A percentile compares a stretch with the other conserved stretches of the same genome.
These are phyloP conservation scores for Tetragonisca angustula DNA, from an alignment of 2,888 invertebrate species.

Conservation along the genomic window DNA sequence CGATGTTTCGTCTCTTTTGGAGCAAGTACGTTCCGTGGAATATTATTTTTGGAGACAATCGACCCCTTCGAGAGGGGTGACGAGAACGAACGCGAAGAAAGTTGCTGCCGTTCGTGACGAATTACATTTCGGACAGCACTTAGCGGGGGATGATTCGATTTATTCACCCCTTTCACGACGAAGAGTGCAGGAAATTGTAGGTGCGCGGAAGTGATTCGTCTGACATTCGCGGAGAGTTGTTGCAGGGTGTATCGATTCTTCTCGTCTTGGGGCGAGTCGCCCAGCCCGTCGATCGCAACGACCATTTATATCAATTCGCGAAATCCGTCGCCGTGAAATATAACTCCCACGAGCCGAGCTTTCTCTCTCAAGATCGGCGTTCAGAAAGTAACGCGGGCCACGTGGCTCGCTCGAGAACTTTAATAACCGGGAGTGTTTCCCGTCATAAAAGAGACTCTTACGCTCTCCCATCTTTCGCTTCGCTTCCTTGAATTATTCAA, in stretches of 20 bases:
- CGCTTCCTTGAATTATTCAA: conserved; percentile 49
- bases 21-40: neutral
- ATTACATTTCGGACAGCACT: conserved; percentile 67
- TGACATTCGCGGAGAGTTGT: neutral
- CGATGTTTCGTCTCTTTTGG: too few species aligned
- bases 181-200: neutral
- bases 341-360: conserved; percentile 22
- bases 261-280: conserved; percentile 17
- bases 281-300: conserved; percentile 45
- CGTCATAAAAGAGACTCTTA: conserved; percentile 38
- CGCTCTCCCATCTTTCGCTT: neutral
- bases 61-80: too few species aligned
- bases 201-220: neutral
- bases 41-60: neutral
- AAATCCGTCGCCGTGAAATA: conserved; percentile 40
- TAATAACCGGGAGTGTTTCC: conserved; percentile 57
- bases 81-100: neutral
- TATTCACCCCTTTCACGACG: conserved; percentile 46
- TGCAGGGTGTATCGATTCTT: neutral
- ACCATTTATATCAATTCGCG: conserved; percentile 78
- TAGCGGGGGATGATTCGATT: conserved; percentile 65
- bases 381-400: conserved; percentile 49
- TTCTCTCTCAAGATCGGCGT: conserved; percentile 49
- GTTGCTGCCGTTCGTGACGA: conserved; percentile 44
- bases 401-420: conserved; percentile 53